phyloP scores from a whole-genome alignment of 2,888 invertebrate species.

The Rhagonycha lutea region DNA sequence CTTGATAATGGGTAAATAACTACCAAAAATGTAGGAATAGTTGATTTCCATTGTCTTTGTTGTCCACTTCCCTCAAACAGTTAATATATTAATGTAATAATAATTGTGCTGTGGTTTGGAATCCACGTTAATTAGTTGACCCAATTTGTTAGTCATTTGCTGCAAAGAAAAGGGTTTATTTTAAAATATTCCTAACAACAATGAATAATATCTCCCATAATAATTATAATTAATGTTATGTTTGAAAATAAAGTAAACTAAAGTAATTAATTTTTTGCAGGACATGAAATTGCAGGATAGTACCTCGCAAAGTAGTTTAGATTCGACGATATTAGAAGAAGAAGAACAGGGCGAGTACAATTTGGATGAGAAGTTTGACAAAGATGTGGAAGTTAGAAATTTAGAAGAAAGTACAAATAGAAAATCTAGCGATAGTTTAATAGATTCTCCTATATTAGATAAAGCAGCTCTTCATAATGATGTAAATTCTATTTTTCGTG shows the following conservation, averaged over 20 bases:
- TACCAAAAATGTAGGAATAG: no score
- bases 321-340: conserved; percentile 48
- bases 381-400: conserved; percentile 36
- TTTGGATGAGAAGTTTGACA: conserved; percentile 46
- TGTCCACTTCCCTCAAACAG: no score
- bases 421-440: conserved; percentile 47
- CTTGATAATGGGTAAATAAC: no score
- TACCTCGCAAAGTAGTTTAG: conserved; percentile 30
- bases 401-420: conserved; percentile 37
- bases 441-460: conserved; percentile 54
- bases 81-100: no score
- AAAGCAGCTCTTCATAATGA: conserved; percentile 53
- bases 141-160: no score
- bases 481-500: conserved; percentile 54
- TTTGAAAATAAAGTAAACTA: neutral
- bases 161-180: no score
- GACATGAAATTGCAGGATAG: conserved; percentile 44
- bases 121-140: no score
- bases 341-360: conserved; percentile 44
- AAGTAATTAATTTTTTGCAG: conserved; percentile 33
- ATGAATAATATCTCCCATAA: no score
- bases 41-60: no score
- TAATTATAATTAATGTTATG: no score
- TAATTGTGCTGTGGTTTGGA: no score
- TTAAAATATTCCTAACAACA: no score